These are phyloP conservation scores for Lasioglossum lativentre DNA, from an alignment of 2,888 invertebrate genomes.

Conservation along the genomic window DNA sequence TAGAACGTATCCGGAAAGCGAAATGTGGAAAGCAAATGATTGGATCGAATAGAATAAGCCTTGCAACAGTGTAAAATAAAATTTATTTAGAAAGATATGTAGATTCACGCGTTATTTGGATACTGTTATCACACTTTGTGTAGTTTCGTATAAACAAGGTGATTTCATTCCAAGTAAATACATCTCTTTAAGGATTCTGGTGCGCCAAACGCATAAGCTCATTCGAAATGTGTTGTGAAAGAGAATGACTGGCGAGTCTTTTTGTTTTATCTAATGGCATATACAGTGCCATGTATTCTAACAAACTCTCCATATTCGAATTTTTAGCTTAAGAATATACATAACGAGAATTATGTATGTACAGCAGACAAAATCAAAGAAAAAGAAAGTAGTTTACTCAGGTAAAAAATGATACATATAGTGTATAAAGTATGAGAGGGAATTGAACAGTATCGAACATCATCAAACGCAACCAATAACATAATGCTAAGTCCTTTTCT, in stretches of 20 bases:
- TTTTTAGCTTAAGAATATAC: constrained; percentile 26
- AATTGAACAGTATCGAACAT: constrained; percentile 48
- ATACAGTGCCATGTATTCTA: constrained; percentile 38
- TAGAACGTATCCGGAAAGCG: constrained; percentile 21
- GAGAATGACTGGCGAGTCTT: constrained; percentile 13
- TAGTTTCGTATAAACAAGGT: constrained; percentile 43
- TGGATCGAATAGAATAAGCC: not conserved
- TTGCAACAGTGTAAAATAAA: constrained; percentile 45
- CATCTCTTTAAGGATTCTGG: constrained; percentile 28
- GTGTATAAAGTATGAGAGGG: constrained; percentile 45
- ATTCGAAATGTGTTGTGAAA: constrained; percentile 22
- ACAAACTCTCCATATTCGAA: constrained; percentile 22
- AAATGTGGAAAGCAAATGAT: constrained; percentile 67
- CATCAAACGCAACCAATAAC: constrained; percentile 53
- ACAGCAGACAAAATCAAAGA: constrained; percentile 31
- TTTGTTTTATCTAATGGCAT: constrained; percentile 33
- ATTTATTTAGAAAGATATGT: constrained; percentile 34
- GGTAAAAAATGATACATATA: constrained; percentile 63
- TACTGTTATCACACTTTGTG: constrained; percentile 42
- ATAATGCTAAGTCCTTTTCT: constrained; percentile 58
- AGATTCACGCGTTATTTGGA: constrained; percentile 38
- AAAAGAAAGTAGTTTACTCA: constrained; percentile 66
- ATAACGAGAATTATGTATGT: constrained; percentile 21
- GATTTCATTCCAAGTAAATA: constrained; percentile 60
- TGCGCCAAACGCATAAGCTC: not conserved